Evolutionary conservation across 2,888 invertebrate species (phyloP), one percentile per base, ranked within the genome.

Genomic region (Sepioteuthis lessoniana): DNA sequence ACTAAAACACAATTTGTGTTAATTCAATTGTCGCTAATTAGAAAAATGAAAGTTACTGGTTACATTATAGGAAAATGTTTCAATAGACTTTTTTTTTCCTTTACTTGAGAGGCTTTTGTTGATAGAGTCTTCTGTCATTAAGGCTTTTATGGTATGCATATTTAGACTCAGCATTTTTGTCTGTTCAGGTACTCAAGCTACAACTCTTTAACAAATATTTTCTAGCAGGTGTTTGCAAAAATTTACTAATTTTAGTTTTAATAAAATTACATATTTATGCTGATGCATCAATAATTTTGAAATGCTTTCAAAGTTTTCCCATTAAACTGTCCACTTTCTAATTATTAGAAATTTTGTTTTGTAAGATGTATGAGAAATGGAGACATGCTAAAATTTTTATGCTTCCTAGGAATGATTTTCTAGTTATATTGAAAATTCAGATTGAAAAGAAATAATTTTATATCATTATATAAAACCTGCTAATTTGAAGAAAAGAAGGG

Each of bases 381-480:
- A 76, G 76, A 35, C n/a, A 76, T n/a, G 76, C 76, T 76, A n/a
- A 76, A 76, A 76, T 8, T 76, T 76, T 76, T 76, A 16, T 76
- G n/a, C 76, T 76, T 76, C 76, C 76, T 35, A n/a, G 4, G 76
- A 76, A 76, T 76, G 76, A 76, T 76, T 76, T 76, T 76, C 76
- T 35, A n/a, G n/a, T 76, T n/a, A 76, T 76, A 76, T 76, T 76
- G 76, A 76, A 76, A 76, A 76, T 76, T 76, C n/a, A 76, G n/a
- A 76, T 76, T 76, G 76, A 76, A 31, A n/a, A 35, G 76, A 76
- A 76, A 76, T 76, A n/a, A 76, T 76, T 76, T 76, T 76, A 76
- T 76, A 76, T 76, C 35, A 76, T 76, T 76, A 76, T 76, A 76
- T 76, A 76, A 76, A 76, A n/a, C 76, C 76, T 76, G 76, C 76